phyloP scores from a whole-genome alignment of 2,113 vertebrate species.

The Hepsetus odoe region DNA sequence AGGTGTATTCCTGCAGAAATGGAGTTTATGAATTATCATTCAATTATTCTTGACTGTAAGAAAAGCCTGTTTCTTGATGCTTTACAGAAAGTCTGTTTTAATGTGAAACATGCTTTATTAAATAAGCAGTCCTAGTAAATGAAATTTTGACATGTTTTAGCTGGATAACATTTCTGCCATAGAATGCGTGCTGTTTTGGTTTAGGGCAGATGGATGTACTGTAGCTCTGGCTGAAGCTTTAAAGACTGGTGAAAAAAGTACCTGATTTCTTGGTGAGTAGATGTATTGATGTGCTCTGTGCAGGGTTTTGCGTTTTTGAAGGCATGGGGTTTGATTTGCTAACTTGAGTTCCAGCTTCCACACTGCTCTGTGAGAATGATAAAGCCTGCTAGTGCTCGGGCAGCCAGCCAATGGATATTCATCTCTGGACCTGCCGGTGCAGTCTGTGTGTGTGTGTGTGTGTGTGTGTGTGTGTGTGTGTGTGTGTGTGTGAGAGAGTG shows the following conservation, averaged over 20 bases:
- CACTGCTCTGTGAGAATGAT: conserved; percentile 66
- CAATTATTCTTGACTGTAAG: not conserved
- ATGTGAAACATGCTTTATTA: not conserved
- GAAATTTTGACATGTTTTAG: not conserved
- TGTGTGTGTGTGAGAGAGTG: no score
- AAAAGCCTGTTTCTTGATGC: not conserved
- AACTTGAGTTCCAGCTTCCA: conserved; percentile 22
- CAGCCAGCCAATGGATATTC: conserved; percentile 67
- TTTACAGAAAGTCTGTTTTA: not conserved
- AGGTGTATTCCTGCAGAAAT: not conserved
- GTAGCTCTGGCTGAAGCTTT: not conserved
- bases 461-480: conserved; percentile 9
- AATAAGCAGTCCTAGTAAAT: not conserved
- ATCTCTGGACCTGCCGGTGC: conserved; percentile 51
- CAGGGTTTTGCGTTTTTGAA: conserved; percentile 20
- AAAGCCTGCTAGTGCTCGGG: conserved; percentile 61
- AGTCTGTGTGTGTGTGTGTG: conserved; percentile 33
- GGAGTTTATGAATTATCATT: not conserved
- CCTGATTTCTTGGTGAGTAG: not conserved
- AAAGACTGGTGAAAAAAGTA: not conserved
- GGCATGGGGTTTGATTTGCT: conserved; percentile 9
- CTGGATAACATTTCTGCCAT: not conserved
- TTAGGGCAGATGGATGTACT: not conserved
- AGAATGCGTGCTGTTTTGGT: not conserved
- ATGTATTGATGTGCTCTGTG: conserved; percentile 29